phyloP scores from a whole-genome alignment of 2,888 invertebrate genomes.

The Calliopum simillimum region DNA sequence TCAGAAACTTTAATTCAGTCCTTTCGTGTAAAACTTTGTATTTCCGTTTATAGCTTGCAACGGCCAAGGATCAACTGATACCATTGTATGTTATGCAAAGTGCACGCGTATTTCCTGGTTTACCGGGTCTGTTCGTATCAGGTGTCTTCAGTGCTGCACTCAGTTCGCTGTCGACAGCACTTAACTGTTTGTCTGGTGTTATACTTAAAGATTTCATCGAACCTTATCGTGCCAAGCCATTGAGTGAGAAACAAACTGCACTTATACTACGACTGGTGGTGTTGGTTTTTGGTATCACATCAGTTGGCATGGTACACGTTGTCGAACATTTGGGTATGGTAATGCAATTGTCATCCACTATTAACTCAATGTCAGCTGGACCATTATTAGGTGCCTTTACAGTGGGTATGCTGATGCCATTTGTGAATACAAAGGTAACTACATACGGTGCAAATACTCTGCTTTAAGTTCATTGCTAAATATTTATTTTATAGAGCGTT shows the following conservation, averaged over 20 bases:
- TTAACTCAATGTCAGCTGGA: constrained; percentile 75
- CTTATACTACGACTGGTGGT: constrained; percentile 77
- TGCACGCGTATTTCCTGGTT: constrained; percentile 78
- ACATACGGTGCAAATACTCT: background rate
- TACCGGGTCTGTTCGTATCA: constrained; percentile 88
- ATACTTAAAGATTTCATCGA: constrained; percentile 82
- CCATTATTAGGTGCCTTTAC: constrained; percentile 78
- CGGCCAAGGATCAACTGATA: constrained; percentile 82
- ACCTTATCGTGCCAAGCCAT: constrained; percentile 72
- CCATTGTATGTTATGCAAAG: constrained; percentile 87
- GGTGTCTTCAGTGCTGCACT: constrained; percentile 91
- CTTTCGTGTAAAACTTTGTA: too few relatives aligned
- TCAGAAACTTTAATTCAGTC: too few relatives aligned
- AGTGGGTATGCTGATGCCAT: constrained; percentile 75
- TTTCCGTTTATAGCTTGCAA: constrained; percentile 71
- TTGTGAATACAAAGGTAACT: constrained; percentile 72
- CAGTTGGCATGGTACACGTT: constrained; percentile 74
- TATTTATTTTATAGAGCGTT: constrained; percentile 72
- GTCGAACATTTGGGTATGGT: constrained; percentile 81
- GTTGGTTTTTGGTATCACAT: constrained; percentile 73
- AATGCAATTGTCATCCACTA: constrained; percentile 72
- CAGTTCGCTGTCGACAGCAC: constrained; percentile 81
- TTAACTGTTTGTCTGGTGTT: constrained; percentile 83
- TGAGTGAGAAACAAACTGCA: constrained; percentile 69
- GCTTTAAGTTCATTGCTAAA: background rate